Conservation (phyloP, 2,113 vertebrate species). For the Trichechus manatus region DNA sequence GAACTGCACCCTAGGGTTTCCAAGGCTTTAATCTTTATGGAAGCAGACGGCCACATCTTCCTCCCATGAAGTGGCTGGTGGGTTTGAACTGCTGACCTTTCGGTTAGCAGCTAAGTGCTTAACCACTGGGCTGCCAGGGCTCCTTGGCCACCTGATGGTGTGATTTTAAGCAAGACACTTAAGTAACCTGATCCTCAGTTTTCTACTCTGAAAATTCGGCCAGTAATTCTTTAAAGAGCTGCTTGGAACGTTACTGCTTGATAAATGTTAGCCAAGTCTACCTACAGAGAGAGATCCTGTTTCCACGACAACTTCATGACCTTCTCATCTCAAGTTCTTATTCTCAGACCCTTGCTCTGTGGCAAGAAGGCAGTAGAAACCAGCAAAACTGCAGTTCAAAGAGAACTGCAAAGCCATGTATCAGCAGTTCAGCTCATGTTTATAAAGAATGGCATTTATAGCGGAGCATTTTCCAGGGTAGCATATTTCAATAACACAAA, state of each 20-base stretch:
- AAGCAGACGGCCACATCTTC: no score
- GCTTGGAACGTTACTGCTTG: neutral
- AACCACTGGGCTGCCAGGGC: no score
- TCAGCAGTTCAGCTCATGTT: constrained; percentile 58
- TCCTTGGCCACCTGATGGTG: no score
- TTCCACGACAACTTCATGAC: neutral
- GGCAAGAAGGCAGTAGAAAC: constrained; percentile 9
- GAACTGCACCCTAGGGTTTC: no score
- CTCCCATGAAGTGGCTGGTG: no score
- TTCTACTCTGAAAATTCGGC: neutral
- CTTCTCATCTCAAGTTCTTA: neutral
- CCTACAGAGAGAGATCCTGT: neutral
- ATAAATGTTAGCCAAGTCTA: neutral
- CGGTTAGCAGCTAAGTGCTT: no score
- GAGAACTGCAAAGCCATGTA: constrained; percentile 41
- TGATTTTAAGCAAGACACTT: neutral
- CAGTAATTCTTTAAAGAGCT: neutral
- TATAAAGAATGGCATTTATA: constrained; percentile 75
- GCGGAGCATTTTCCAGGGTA: constrained; percentile 69
- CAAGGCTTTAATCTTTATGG: no score
- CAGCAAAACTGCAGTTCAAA: constrained; percentile 57
- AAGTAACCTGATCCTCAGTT: neutral
- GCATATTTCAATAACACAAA: constrained; percentile 75
- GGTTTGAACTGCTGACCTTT: no score
- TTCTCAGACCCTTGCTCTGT: constrained; percentile 44